phyloP scores from a whole-genome alignment of 2,113 vertebrate species.

The Chloroceryle aenea region DNA sequence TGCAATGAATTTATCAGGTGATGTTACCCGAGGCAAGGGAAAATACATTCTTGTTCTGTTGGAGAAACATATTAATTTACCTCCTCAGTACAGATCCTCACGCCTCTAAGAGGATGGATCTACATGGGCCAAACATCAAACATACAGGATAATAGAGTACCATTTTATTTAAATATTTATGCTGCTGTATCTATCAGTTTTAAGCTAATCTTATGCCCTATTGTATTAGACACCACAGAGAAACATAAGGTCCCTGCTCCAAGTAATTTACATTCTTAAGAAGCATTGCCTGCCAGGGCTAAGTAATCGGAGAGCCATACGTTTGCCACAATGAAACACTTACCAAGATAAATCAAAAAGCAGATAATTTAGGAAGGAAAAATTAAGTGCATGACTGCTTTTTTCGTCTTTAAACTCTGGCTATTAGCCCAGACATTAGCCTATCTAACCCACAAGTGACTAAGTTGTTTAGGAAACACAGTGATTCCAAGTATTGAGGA shows the following conservation, averaged over 20 bases:
- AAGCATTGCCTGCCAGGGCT: neutral
- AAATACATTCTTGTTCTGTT: neutral
- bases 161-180: neutral
- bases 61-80: neutral
- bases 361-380: neutral
- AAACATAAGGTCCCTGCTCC: neutral
- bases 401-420: neutral
- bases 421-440: slow-evolving; percentile 5
- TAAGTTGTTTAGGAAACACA: neutral
- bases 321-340: neutral
- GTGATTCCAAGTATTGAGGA: neutral
- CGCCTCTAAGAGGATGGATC: neutral
- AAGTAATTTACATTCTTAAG: neutral
- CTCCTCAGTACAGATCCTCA: neutral
- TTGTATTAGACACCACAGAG: neutral
- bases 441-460: neutral
- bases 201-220: neutral
- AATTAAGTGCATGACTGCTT: neutral
- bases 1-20: neutral
- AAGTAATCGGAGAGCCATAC: neutral
- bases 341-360: slow-evolving; percentile 13
- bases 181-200: neutral
- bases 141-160: neutral
- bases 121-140: neutral
- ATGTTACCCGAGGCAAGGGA: neutral